Evolutionary conservation across 2,113 vertebrate genomes (phyloP), one percentile per base, ranked within the genome.

Genomic region (Lepisosteus oculatus): DNA sequence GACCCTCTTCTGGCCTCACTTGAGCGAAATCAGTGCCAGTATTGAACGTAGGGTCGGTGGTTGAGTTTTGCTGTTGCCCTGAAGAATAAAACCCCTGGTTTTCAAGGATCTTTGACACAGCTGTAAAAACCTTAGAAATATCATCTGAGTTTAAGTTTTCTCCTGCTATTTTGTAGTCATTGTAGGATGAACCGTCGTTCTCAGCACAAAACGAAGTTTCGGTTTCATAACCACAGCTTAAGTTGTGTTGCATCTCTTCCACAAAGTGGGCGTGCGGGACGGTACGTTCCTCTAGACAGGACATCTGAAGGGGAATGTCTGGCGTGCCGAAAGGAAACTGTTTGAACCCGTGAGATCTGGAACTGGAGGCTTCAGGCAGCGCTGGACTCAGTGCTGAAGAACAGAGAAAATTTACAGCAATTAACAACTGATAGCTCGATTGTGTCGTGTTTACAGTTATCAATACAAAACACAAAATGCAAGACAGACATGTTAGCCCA

Each of bases 311-410:
- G 56, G 68, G 61, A 51, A 55, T 51, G 2, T 78, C 85, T 44
- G 67, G 14, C 3, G 47, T 55, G 4, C 65, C 9, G 57, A 81
- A 80, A 11, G 41, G 73, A 76, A 80, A 79, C 3, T 64, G 1
- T 3, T 75, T 64, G 56, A 78, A 81, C 64, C 71, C 47, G 55
- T 71, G 75, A 5, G 77, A 9, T 29, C 29, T 29, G 29, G 29
- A 43, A 12, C 43, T 17, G 55, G 13, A 44, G 8, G 74, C 57
- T 44, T 90, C 86, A 4, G 61, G 55, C 2, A 76, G 65, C n/a
- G 78, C 66, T 9, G 75, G 3, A 3, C 41, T 69, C 57, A 83
- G 76, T 43, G 85, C 82, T 86, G 77, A 41, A 71, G 41, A 59
- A 67, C 29, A 17, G 17, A 68, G 14, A 61, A 29, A 65, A 13